Base-by-base conservation (phyloP, 1,140 invertebrate genomes). In the Subanguina moxae region DNA sequence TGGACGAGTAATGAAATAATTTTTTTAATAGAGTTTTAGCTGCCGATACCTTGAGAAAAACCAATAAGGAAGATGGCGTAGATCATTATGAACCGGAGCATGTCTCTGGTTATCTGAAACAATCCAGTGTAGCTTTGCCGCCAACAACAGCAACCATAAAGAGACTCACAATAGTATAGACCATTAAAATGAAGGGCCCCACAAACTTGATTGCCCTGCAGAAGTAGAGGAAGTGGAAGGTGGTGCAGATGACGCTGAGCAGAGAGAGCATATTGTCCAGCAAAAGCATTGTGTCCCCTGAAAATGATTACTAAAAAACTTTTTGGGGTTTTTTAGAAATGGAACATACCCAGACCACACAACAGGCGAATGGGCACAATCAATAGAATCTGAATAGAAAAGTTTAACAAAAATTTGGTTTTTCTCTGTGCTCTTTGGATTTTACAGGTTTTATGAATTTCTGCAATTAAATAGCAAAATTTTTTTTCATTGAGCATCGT, bases 171-270 rank as follows among this genome's bases (percentile, higher is more conserved):
- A 98, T 98, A 73, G 92, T 88, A 84, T 98, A 74, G 1, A 74
- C 62, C 94, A 97, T 98, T 62, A 96, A 92, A 5, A 98, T 94
- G 87, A 97, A 97, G 8, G 94, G 94, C 0, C 94, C 94, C 0
- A 97, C 92, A 0, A 93, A 94, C 83, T 94, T 94, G 82, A 97
- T 94, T 27, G 94, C 94, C 80, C 93, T 92, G 82, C 67, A 86
- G 83, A 96, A 97, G 57, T 76, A 74, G n/a, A 97, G 86, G 84
- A 97, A 97, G 83, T 97, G 97, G 0, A 93, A 92, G 8, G 93
- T 91, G 21, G 93, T 95, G 1, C 91, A 91, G 0, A 97, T 84
- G 89, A 97, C 94, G 7, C 93, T 91, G n/a, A 93, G 86, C 1
- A 96, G 90, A 7, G 76, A 78, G 0, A 95, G 85, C 67, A 91